Percentiles rank a stretch among this genome's conserved stretches.
These are phyloP conservation scores for Lithophane socia DNA, from an alignment of 2,888 invertebrate species.

Conservation along the genomic window DNA sequence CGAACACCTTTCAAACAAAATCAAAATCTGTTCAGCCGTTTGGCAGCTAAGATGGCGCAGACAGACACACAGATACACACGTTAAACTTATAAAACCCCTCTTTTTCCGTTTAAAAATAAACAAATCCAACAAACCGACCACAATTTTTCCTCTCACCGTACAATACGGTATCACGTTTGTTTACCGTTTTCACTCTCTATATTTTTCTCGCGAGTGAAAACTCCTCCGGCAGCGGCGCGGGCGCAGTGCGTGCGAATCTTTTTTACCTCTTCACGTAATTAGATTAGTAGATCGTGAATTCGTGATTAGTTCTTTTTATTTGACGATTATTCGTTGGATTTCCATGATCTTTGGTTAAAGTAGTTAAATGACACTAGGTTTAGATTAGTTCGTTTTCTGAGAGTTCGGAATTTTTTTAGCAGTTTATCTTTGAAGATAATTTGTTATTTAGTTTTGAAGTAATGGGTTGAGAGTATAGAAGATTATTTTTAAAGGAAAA, in stretches of 20 bases:
- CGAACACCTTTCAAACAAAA: too few relatives aligned
- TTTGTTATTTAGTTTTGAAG: too few relatives aligned
- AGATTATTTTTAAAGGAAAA: not conserved
- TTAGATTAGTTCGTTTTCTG: not conserved
- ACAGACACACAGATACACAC: too few relatives aligned
- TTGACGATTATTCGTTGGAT: slow-evolving; percentile 1
- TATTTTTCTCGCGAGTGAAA: slow-evolving; percentile 87
- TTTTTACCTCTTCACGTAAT: slow-evolving; percentile 67
- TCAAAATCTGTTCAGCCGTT: too few relatives aligned
- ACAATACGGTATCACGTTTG: slow-evolving; percentile 78
- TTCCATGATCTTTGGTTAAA: slow-evolving; percentile 28
- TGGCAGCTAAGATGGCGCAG: too few relatives aligned
- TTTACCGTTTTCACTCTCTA: slow-evolving; percentile 88
- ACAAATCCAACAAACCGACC: not conserved
- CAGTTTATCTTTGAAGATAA: not conserved
- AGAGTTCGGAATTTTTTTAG: not conserved
- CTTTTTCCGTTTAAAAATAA: not conserved
- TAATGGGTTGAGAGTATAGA: not conserved
- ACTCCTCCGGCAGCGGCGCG: slow-evolving; percentile 70
- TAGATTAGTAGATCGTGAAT: slow-evolving; percentile 65
- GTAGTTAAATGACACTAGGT: not conserved
- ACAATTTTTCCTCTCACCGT: slow-evolving; percentile 70
- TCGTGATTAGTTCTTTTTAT: slow-evolving; percentile 40
- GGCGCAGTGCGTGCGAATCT: slow-evolving; percentile 58
- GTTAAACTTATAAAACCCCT: too few relatives aligned